Conservation (phyloP, 2,888 invertebrate species). For the Emmelina monodactyla region DNA sequence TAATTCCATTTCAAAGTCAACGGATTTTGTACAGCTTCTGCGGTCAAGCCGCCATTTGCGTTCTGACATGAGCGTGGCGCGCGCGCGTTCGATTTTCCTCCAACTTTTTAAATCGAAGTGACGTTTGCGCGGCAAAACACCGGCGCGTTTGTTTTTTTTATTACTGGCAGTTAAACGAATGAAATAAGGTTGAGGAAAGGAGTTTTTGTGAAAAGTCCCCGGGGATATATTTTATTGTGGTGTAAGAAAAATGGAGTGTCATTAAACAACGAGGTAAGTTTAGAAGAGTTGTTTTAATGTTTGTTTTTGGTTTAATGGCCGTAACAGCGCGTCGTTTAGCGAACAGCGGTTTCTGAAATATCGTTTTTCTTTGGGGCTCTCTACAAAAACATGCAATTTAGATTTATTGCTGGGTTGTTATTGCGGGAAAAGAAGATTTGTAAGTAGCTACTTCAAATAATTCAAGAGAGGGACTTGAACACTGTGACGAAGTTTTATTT, state of each 20-base stretch:
- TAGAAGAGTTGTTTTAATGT: constrained; percentile 26
- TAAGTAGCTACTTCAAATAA: no score
- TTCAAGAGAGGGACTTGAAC: no score
- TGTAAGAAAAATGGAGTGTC: constrained; percentile 41
- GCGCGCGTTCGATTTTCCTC: constrained; percentile 30
- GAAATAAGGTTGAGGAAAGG: no score
- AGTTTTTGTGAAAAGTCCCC: neutral
- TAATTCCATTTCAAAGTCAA: constrained; percentile 54
- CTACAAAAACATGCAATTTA: no score
- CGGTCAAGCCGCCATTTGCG: constrained; percentile 35
- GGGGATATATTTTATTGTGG: constrained; percentile 23
- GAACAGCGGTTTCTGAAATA: no score
- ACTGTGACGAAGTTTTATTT: no score
- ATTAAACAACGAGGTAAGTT: constrained; percentile 47
- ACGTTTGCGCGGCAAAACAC: constrained; percentile 19
- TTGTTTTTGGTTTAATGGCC: constrained; percentile 31
- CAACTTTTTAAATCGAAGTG: constrained; percentile 21
- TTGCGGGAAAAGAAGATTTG: no score
- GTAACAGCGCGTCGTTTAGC: no score
- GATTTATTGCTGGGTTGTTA: no score
- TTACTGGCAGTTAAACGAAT: constrained; percentile 17
- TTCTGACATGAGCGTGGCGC: constrained; percentile 40
- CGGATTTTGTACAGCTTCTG: constrained; percentile 41
- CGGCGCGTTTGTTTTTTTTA: constrained; percentile 26
- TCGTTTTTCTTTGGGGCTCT: no score